A percentile compares a stretch with the other conserved stretches of the same genome.
Conservation (phyloP, 2,888 invertebrate species). For the Corythucha ciliata region DNA sequence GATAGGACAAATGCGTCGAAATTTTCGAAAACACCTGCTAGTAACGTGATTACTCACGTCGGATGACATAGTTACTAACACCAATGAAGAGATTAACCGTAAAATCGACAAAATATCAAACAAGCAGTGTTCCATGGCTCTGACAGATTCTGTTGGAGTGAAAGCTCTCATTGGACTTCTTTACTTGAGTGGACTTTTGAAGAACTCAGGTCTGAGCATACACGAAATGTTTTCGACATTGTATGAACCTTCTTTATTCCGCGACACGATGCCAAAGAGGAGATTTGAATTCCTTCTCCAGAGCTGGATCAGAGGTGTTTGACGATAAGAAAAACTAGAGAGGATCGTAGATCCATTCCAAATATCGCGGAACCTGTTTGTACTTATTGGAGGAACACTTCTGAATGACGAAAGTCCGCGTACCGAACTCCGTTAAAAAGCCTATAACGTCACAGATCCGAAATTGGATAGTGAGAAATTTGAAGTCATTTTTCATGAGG, state of each 20-base stretch:
- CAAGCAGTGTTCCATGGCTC: background rate
- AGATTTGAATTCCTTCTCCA: slow-evolving; percentile 8
- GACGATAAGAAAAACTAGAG: background rate
- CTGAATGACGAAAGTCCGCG: too few relatives aligned
- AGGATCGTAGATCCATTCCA: background rate
- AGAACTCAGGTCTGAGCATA: background rate
- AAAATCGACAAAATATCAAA: background rate
- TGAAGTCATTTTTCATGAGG: too few relatives aligned
- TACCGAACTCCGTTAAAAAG: too few relatives aligned
- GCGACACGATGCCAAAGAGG: background rate
- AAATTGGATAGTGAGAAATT: too few relatives aligned
- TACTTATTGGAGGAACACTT: too few relatives aligned
- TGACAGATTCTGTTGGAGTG: background rate
- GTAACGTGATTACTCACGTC: background rate
- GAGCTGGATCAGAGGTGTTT: background rate
- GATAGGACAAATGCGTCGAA: too few relatives aligned
- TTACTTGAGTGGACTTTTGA: background rate
- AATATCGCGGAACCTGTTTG: too few relatives aligned
- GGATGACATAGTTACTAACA: background rate
- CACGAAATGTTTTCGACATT: slow-evolving; percentile 1
- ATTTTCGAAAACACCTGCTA: background rate
- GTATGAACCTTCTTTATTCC: slow-evolving; percentile 5
- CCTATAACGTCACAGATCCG: too few relatives aligned
- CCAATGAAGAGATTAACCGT: background rate
- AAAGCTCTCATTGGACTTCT: background rate